A percentile compares a stretch with the other conserved stretches of the same genome.
Evolutionary conservation across 1,140 invertebrate genomes (phyloP).

Genomic region (Brachionus paranguensis): DNA sequence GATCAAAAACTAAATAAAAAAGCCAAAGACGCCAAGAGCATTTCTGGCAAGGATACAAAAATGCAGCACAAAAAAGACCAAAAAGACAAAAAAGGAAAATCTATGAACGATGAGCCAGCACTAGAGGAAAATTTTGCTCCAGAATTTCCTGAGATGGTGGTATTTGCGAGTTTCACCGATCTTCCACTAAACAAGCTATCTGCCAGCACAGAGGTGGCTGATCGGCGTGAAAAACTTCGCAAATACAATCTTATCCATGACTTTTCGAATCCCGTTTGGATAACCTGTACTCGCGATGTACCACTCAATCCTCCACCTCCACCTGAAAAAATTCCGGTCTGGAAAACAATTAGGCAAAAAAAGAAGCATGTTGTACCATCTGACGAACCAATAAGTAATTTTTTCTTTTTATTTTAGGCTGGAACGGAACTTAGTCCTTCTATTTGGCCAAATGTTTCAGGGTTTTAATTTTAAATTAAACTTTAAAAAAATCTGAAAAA

Average conservation of each 20-base stretch:
- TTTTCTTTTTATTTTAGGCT: background rate
- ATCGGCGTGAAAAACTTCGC: slow-evolving; percentile 51
- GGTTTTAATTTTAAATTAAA: background rate
- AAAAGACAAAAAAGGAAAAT: slow-evolving; percentile 43
- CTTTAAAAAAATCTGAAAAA: background rate
- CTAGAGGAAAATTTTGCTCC: slow-evolving; percentile 43
- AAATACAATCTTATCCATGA: slow-evolving; percentile 52
- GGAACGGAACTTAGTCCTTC: background rate
- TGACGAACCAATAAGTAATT: slow-evolving; percentile 51
- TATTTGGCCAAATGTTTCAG: too few species aligned
- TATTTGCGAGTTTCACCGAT: slow-evolving; percentile 46
- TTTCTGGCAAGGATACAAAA: slow-evolving; percentile 42
- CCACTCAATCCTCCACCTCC: slow-evolving; percentile 52
- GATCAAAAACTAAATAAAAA: slow-evolving; percentile 44
- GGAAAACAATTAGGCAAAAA: slow-evolving; percentile 55
- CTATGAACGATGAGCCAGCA: background rate
- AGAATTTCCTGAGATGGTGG: slow-evolving; percentile 52
- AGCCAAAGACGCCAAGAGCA: background rate
- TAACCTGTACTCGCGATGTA: slow-evolving; percentile 51
- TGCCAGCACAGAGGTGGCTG: slow-evolving; percentile 43
- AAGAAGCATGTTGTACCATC: slow-evolving; percentile 50
- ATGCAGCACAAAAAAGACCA: slow-evolving; percentile 47
- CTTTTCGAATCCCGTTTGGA: slow-evolving; percentile 52
- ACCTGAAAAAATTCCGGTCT: slow-evolving; percentile 50
- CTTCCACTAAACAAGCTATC: slow-evolving; percentile 9